Base-by-base conservation (phyloP, 2,888 invertebrate species). In the Xanthia togata region DNA sequence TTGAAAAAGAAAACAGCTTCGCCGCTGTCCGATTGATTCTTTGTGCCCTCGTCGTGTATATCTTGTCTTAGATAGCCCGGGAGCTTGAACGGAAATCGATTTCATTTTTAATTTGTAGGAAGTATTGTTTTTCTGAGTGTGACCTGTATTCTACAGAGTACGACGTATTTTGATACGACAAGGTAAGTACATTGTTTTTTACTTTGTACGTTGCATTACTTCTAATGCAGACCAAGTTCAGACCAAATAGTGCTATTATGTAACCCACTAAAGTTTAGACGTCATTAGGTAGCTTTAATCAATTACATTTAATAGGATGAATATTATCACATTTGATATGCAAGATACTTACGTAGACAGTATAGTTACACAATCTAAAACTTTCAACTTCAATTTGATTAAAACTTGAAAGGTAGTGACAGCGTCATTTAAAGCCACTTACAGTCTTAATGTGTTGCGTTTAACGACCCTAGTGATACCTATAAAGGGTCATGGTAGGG, bases 1-100 rank as follows among this genome's bases (percentile, higher is more conserved):
- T 96, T 96, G 96, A 94, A 96, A 96, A 95, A 95, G 95, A 95
- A 95, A 96, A 96, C 95, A 95, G 94, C 92, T 93, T 93, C 93
- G 89, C 92, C 94, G 91, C 91, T 92, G 94, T 94, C 93, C 94
- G 94, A 95, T 95, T 95, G 95, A 95, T 95, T 95, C 94, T 93
- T 92, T 93, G 94, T 92, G 90, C 92, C 92, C 92, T 90, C 90
- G 84, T 84, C 89, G 86, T 89, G 92, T 93, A 91, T 93, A 93
- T 94, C 93, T 94, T 92, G 90, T 91, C 91, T 90, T 89, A 85
- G 79, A 81, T 90, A 90, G 90, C 73, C 81, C 89, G 83, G 87
- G 92, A 91, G 92, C n/a, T 44, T 17, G 67, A 50, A 44, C 26
- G 67, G 53, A 73, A 67, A 75, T 68, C 72, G 70, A 76, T 73